Evolutionary conservation across 2,797 vertebrate species (phyloP).

Genomic region (Lycodopsis pacificus): DNA sequence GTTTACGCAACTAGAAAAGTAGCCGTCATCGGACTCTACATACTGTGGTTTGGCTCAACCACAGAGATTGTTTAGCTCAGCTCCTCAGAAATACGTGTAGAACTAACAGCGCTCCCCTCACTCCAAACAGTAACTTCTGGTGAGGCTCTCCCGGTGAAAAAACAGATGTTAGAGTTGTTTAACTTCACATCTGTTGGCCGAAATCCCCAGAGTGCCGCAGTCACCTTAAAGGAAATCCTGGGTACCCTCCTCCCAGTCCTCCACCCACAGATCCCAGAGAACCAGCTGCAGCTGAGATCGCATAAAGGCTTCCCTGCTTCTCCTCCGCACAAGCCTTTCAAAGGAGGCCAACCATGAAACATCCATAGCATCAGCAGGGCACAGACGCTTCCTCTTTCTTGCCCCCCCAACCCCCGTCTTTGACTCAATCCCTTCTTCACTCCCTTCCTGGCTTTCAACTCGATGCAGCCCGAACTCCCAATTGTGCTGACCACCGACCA

Average conservation of each 20-base stretch:
- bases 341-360: conserved; percentile 63
- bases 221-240: conserved; percentile 57
- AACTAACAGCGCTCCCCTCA: not conserved
- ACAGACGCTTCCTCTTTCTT: conserved; percentile 51
- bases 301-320: conserved; percentile 52
- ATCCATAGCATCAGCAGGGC: conserved; percentile 35
- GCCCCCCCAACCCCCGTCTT: no score
- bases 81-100: not conserved
- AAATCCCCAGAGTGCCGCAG: conserved; percentile 22
- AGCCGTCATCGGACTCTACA: not conserved
- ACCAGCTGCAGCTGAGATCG: conserved; percentile 46
- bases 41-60: not conserved
- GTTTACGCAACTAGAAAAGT: not conserved
- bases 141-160: conserved; percentile 5
- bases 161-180: conserved; percentile 41
- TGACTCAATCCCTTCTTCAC: not conserved
- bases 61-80: conserved; percentile 2
- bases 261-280: conserved; percentile 22
- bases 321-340: conserved; percentile 40
- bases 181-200: conserved; percentile 40
- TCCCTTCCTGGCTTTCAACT: conserved; percentile 62
- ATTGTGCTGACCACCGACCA: conserved; percentile 39
- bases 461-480: conserved; percentile 2
- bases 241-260: conserved; percentile 30
- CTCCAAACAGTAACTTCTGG: conserved; percentile 16